Base-by-base conservation (phyloP, 2,888 invertebrate genomes). In the Poecilus cupreus region DNA sequence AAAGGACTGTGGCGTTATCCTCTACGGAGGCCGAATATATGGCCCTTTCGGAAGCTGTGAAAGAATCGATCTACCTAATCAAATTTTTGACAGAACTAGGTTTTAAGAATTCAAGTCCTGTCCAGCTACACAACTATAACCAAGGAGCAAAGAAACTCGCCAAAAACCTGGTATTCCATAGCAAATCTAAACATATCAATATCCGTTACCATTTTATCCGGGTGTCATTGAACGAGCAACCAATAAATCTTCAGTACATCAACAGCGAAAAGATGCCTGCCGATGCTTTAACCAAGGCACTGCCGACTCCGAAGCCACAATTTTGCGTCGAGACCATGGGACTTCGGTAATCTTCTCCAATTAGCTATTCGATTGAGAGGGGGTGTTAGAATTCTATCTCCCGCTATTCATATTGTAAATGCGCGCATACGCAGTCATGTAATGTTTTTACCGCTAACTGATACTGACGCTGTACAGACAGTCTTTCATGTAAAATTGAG, bases 21-120 rank as follows among this genome's bases (percentile, higher is more conserved):
- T 82, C 84, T 1, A 82, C 84, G 8, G 84, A 85, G 80, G 83
- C 84, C 3, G 83, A 84, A 68, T 84, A 84, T 54, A 83, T 84
- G 82, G 79, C 83, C 2, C n/a, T 84, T 24, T 79, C 83, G 1
- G 83, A 82, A 57, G 60, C 82, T 13, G 70, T 80, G 10, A 84
- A 85, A 49, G 84, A 84, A 82, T 82, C 83, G 1, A 78, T 84
- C 18, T 80, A 83, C 24, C 68, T 83, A n/a, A 39, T 39, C 39
- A 39, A 39, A 8, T 39, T 39, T 39, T n/a, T 39, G n/a, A 16
- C 49, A 77, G n/a, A 10, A 43, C 4, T 39, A 8, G 10, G 39
- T 5, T 39, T 39, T n/a, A n/a, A n/a, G n/a, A n/a, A n/a, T n/a
- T n/a, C n/a, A n/a, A n/a, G n/a, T n/a, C 39, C 2, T 11, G 10